Evolutionary conservation across 2,113 vertebrate species (phyloP).

Genomic region (Xiphophorus hellerii): DNA sequence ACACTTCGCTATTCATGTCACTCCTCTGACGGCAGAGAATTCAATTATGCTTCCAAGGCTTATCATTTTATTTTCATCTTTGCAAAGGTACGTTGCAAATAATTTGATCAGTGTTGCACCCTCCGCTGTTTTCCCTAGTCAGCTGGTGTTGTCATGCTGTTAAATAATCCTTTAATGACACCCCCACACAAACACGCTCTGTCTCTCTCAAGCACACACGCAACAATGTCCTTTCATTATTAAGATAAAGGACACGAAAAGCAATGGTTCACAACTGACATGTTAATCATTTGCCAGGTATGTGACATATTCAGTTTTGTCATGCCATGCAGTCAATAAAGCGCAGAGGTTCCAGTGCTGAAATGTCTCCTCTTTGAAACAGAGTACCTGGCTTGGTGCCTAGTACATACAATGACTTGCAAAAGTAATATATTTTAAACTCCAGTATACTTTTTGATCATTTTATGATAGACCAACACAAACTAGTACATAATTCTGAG

Average conservation of each 20-base stretch:
- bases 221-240: conserved; percentile 7
- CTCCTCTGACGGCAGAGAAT: conserved; percentile 22
- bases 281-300: neutral
- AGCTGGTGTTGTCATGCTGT: conserved; percentile 30
- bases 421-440: no score
- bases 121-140: conserved; percentile 15
- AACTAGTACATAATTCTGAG: no score
- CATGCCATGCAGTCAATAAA: neutral
- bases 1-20: neutral
- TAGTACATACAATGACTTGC: no score
- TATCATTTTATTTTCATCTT: conserved; percentile 27
- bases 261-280: conserved; percentile 6
- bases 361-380: neutral
- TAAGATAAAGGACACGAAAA: conserved; percentile 20
- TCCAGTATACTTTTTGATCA: neutral
- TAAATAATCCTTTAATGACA: conserved; percentile 37
- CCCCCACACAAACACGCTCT: neutral
- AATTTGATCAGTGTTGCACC: conserved; percentile 31
- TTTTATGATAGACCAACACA: no score
- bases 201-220: neutral
- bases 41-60: conserved; percentile 33
- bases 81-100: conserved; percentile 3
- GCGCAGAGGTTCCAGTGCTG: neutral
- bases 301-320: neutral
- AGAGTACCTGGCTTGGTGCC: neutral